These are phyloP conservation scores for Cynocephalus volans DNA, from an alignment of 2,113 vertebrate species.

Conservation along the genomic window DNA sequence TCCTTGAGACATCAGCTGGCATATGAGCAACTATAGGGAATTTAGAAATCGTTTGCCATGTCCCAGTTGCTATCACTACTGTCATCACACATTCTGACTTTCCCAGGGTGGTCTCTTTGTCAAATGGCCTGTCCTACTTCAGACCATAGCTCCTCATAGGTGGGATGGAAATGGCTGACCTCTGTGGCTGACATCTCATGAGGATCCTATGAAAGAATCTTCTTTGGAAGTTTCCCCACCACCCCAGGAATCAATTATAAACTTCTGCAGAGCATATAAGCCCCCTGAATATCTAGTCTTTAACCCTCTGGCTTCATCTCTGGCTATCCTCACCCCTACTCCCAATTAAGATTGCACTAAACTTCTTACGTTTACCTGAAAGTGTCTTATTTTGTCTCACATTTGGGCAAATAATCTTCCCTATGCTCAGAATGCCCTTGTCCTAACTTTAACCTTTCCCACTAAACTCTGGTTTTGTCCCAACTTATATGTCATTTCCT, in stretches of 20 bases:
- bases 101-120: neutral
- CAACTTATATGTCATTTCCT: neutral
- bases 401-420: neutral
- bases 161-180: neutral
- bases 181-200: neutral
- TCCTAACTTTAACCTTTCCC: neutral
- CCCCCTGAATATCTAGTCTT: neutral
- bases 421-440: neutral
- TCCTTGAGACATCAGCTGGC: too few relatives aligned
- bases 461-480: neutral
- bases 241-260: neutral
- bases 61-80: neutral
- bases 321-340: neutral
- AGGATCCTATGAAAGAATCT: neutral
- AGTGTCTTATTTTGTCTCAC: neutral
- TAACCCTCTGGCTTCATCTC: neutral
- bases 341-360: neutral
- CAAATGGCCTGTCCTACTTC: neutral
- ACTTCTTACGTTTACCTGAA: neutral
- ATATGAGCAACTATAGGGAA: neutral
- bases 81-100: neutral
- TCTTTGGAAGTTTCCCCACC: neutral
- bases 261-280: neutral
- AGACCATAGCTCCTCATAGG: neutral
- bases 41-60: neutral